These are phyloP conservation scores for Stegana nigrithorax DNA, from an alignment of 2,888 invertebrate species.

Conservation along the genomic window DNA sequence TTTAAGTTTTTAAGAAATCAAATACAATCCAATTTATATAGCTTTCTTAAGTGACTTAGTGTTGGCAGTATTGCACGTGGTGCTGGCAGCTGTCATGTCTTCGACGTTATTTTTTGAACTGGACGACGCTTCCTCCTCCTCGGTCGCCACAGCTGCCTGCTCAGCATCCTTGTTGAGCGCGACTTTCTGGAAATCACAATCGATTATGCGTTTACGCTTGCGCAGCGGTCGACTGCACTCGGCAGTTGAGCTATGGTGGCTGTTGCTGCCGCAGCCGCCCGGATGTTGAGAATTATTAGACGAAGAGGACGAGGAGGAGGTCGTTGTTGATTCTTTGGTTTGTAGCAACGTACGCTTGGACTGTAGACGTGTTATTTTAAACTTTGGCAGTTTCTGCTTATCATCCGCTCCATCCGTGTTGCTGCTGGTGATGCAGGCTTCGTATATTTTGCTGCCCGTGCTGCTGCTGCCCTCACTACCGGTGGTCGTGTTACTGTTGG, in stretches of 20 bases:
- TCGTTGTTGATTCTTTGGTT: slow-evolving; percentile 55
- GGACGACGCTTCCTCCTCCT: neutral
- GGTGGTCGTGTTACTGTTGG: too few species aligned
- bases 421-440: neutral
- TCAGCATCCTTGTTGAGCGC: slow-evolving; percentile 44
- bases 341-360: slow-evolving; percentile 67
- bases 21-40: too few species aligned
- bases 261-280: too few species aligned
- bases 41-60: slow-evolving; percentile 25
- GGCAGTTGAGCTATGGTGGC: slow-evolving; percentile 43
- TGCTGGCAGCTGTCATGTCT: neutral
- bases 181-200: slow-evolving; percentile 68
- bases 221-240: slow-evolving; percentile 73
- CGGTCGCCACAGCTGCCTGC: too few species aligned
- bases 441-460: slow-evolving; percentile 26
- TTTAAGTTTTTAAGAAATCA: too few species aligned
- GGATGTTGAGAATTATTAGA: too few species aligned
- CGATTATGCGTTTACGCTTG: slow-evolving; percentile 75
- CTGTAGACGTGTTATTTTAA: slow-evolving; percentile 74
- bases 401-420: slow-evolving; percentile 49
- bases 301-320: slow-evolving; percentile 43
- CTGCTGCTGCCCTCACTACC: too few species aligned
- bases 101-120: neutral
- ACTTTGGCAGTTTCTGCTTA: slow-evolving; percentile 73
- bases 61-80: slow-evolving; percentile 31